Evolutionary conservation across 2,113 vertebrate species (phyloP), one percentile per base, ranked within the genome.

Genomic region (Mola mola): DNA sequence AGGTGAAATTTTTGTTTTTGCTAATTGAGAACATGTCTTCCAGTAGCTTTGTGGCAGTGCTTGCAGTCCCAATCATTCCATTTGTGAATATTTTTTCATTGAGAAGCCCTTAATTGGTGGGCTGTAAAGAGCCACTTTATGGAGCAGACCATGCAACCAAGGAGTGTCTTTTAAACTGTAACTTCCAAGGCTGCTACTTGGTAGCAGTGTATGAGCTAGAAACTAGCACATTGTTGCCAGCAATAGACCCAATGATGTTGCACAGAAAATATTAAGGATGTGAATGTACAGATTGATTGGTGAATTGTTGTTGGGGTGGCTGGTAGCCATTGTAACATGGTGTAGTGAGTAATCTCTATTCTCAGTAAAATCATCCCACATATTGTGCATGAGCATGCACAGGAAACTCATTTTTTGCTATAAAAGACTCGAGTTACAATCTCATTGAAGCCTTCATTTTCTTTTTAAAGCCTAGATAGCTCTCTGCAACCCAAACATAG

Each of bases 281-380:
- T 86, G 85, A 88, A 85, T 88, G 87, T 86, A 78, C 50, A 66
- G 29, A 22, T 28, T 41, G 51, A 31, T 13, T 53, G 40, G 9
- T 62, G 79, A 49, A 56, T 51, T 72, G 40, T 4, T 8, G 6
- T 20, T 5, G 28, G 43, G 34, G 62, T 49, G 61, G 70, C 53
- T 37, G 44, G 36, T 44, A 29, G 57, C 60, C 55, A 61, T 46
- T 43, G 43, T 66, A 41, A 83, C 42, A n/a, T 47, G 67, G 74
- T 48, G 72, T 63, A 43, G 55, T 20, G 20, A 57, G 43, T 49
- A 19, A 15, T 56, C 44, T 61, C 19, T 38, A 17, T 46, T 33
- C 55, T 72, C 44, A 47, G 48, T 47, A 52, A 68, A 29, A 62
- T 62, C 28, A 17, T 24, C 53, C 64, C 41, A 59, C 29, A 69